phyloP scores from a whole-genome alignment of 2,797 vertebrate genomes.

The Octomys mimax region DNA sequence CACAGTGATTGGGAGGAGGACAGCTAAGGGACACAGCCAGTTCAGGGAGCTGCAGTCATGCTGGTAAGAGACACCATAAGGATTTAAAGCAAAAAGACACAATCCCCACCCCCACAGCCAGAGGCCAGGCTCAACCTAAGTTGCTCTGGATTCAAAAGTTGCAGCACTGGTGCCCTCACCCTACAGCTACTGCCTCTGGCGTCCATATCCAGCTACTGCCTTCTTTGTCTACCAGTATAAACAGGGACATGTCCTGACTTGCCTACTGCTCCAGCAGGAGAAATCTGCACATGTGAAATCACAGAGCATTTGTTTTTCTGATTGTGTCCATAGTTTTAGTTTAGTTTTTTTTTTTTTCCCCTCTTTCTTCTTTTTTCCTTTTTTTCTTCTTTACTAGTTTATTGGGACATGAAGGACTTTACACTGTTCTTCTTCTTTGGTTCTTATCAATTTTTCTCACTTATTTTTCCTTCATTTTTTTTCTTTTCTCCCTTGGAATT shows the following conservation, averaged over 20 bases:
- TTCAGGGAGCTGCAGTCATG: background rate
- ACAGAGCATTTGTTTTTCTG: background rate
- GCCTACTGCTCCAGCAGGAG: background rate
- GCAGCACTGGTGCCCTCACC: background rate
- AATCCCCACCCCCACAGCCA: background rate
- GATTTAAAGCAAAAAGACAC: background rate
- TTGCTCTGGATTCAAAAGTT: background rate
- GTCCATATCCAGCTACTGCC: background rate
- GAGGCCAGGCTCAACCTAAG: background rate
- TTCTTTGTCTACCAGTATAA: background rate
- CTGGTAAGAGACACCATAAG: background rate
- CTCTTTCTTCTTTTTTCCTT: background rate
- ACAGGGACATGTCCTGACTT: background rate
- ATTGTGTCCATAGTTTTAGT: background rate
- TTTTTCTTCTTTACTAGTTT: background rate
- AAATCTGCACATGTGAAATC: background rate
- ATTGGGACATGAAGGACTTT: background rate
- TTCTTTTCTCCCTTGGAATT: background rate
- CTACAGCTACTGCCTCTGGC: background rate
- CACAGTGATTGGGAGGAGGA: background rate
- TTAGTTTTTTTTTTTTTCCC: background rate
- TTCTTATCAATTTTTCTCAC: background rate
- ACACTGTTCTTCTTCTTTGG: background rate
- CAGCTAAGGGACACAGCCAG: background rate
- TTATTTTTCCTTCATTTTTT: background rate